Base-by-base conservation (phyloP, 2,113 vertebrate species). In the Poeciliopsis occidentalis region DNA sequence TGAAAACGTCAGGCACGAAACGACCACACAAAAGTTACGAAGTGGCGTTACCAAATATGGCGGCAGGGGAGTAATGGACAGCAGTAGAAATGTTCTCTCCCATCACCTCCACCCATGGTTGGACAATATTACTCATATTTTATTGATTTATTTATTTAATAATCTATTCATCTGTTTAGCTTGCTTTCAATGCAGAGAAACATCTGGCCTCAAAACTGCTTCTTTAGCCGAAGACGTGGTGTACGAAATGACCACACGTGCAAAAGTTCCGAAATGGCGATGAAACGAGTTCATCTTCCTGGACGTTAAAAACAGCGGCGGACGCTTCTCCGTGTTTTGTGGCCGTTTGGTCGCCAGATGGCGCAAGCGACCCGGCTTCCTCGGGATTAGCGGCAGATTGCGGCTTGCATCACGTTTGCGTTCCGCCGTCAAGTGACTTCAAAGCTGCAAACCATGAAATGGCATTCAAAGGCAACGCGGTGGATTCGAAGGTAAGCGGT, bases 401-500 rank as follows among this genome's bases (percentile, higher is more conserved):
- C 61, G 62, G 37, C 41, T 75, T 68, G 71, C 76, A 65, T 79
- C 86, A 73, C 10, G 76, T 60, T 66, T 71, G 76, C 37, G 44
- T 69, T 64, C 71, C 83, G 86, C 2, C 24, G 19, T 19, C 44
- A n/a, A 57, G 51, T n/a, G 17, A 8, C 64, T 74, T 30, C 27
- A 81, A 76, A 39, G 12, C 67, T 34, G 61, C 62, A 71, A 80
- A 91, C 32, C 67, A 91, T 92, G 89, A 91, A 51, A 94, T 94
- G 94, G 94, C 94, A 85, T 93, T 93, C 82, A 93, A 91, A 84
- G 85, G 87, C 65, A 92, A 88, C 80, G 76, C 85, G 85, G 89
- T 91, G 67, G 92, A 93, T 47, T 91, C 93, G 5, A 93, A 93
- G 94, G 94, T 94, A 92, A 90, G 87, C 51, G 1, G 8, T 13